Conservation (phyloP, 1,140 invertebrate species). For the Drosophila subobscura region DNA sequence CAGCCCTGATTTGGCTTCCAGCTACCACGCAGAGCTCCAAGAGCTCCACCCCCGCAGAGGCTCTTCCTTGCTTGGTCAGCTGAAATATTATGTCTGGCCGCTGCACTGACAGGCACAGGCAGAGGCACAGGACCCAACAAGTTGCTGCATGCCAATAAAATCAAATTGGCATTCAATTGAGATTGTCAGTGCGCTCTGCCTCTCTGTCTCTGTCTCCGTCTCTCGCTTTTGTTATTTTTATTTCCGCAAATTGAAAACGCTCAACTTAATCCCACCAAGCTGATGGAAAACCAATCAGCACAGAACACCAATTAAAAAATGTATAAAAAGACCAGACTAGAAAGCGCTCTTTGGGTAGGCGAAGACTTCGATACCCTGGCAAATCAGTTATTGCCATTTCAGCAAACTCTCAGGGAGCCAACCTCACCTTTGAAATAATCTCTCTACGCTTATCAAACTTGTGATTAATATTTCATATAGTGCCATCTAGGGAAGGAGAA, state of each 20-base stretch:
- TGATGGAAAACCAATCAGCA: constrained; percentile 67
- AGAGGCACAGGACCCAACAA: constrained; percentile 42
- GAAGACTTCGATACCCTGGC: background rate
- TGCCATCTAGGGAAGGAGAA: no score
- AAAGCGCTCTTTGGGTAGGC: background rate
- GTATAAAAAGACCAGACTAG: constrained; percentile 14
- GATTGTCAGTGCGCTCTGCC: constrained; percentile 50
- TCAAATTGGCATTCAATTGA: constrained; percentile 73
- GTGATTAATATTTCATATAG: no score
- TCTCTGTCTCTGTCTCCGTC: constrained; percentile 6
- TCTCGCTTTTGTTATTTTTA: constrained; percentile 43
- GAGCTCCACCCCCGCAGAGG: background rate
- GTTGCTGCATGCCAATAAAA: constrained; percentile 70
- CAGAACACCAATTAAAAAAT: constrained; percentile 50
- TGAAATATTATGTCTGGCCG: constrained; percentile 69
- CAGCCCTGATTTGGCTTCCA: constrained; percentile 27
- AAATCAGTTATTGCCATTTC: no score
- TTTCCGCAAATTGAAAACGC: constrained; percentile 71
- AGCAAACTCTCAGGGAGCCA: no score
- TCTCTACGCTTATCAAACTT: no score
- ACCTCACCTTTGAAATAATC: no score
- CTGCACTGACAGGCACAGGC: constrained; percentile 53
- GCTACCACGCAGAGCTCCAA: no score
- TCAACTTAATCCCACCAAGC: constrained; percentile 61
- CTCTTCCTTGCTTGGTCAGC: constrained; percentile 33